Conservation (phyloP, 2,888 invertebrate species). For the Aphodius sticticus region DNA sequence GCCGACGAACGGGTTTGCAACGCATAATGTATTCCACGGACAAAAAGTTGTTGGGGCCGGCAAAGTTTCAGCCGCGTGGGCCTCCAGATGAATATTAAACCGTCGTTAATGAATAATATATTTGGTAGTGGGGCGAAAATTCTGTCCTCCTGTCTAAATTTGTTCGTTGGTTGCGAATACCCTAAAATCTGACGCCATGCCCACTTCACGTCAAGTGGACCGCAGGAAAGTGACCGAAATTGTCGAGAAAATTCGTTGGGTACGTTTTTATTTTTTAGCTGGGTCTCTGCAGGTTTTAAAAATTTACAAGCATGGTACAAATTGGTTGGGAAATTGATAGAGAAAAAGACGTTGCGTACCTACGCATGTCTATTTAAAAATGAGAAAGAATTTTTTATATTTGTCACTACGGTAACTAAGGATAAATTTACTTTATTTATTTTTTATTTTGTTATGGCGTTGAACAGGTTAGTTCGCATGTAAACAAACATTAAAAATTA, state of each 20-base stretch:
- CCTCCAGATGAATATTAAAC: conserved; percentile 4
- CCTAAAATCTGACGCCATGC: background rate
- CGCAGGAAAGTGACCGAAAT: background rate
- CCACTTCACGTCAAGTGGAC: background rate
- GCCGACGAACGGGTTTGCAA: background rate
- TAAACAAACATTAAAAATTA: too few species aligned
- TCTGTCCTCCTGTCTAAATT: background rate
- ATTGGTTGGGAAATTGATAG: too few species aligned
- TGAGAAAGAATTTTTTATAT: too few species aligned
- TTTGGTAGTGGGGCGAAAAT: background rate
- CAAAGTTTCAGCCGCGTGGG: background rate
- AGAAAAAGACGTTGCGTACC: too few species aligned
- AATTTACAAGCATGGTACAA: background rate
- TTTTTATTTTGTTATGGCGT: too few species aligned
- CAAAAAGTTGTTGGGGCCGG: background rate
- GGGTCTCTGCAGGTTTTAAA: background rate
- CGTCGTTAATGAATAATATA: background rate
- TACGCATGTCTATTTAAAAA: too few species aligned
- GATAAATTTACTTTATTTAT: too few species aligned
- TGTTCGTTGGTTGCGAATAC: background rate
- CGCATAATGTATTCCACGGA: background rate
- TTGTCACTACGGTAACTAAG: too few species aligned
- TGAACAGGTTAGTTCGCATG: too few species aligned
- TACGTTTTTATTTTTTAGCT: background rate
- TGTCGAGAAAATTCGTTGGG: background rate